Base-by-base conservation (phyloP, 2,113 vertebrate genomes). In the Vulpes lagopus region DNA sequence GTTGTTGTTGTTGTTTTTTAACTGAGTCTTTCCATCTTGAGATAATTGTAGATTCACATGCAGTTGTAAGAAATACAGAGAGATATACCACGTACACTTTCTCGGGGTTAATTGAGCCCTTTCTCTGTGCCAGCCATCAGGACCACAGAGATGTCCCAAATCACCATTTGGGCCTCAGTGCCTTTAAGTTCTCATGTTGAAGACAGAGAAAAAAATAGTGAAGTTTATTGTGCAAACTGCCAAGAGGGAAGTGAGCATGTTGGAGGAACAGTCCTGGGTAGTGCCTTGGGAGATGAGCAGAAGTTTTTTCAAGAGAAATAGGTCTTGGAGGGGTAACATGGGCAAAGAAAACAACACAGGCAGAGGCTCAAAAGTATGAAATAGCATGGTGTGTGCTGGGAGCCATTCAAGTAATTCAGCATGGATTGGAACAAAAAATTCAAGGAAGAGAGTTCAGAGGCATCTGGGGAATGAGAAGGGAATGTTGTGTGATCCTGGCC, bases 391-490 rank as follows among this genome's bases (percentile, higher is more conserved):
- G 83, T 85, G 43, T 89, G 71, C 95, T 94, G 91, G 83, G 65
- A 95, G 91, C 53, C 60, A 20, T 64, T 94, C 93, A 86, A 96
- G 60, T 89, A 82, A 94, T 81, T 91, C 82, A 64, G 71, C 73
- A 27, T 73, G 79, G 80, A 82, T 53, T 10, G 35, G 69, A 95
- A 91, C 82, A 94, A 94, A 93, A 88, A 87, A 88, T 80, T 69
- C 59, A 89, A 95, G 59, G 35, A 89, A 82, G 78, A 32, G 88
- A 95, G 62, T 95, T 95, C 83, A 96, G 93, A 71, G 73, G 60
- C 83, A 95, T 96, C 83, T 92, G 60, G 95, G 94, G 96, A 96
- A 94, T 38, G 38, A 89, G 74, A 91, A 95, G 94, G 82, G 90
- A 97, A 94, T 94, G 87, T 51, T 65, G 51, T 97, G 65, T 82